These are phyloP conservation scores for Zoanthus solanderi DNA, from an alignment of 92 coral and sea anemone genomes.

Conservation along the genomic window DNA sequence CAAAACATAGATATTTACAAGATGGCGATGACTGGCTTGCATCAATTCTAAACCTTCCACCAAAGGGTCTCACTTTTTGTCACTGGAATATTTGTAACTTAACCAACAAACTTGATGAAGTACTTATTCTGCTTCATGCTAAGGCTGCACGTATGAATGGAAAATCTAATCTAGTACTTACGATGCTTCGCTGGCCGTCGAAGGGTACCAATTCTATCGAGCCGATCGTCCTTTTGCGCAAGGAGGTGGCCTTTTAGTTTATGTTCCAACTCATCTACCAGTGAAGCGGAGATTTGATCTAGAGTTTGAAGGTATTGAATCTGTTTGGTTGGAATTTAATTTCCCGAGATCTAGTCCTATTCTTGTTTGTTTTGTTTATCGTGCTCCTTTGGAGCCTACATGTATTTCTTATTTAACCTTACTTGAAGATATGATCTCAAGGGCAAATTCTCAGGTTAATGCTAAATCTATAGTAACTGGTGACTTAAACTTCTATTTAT, in stretches of 20 bases:
- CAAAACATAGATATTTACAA: no score
- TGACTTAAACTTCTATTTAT: no score
- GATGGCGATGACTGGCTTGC: no score
- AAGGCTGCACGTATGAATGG: constrained; percentile 18
- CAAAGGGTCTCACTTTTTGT: constrained; percentile 29
- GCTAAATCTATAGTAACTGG: no score
- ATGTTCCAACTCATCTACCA: constrained; percentile 49
- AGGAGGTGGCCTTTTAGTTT: constrained; percentile 54
- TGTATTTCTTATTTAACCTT: constrained; percentile 1
- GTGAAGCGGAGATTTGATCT: constrained; percentile 42
- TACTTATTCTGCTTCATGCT: constrained; percentile 21
- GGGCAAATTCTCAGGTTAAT: no score
- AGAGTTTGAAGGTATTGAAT: constrained; percentile 51
- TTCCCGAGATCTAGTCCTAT: constrained; percentile 41
- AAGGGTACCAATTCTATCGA: constrained; percentile 37
- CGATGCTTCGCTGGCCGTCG: constrained; percentile 41
- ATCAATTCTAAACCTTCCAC: no score
- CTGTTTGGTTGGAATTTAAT: constrained; percentile 48
- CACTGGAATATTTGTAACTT: constrained; percentile 42
- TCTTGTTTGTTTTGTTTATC: constrained; percentile 46
- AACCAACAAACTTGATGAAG: constrained; percentile 40
- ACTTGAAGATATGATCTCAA: constrained; percentile 34
- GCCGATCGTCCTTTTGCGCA: constrained; percentile 25
- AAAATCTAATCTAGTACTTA: constrained; percentile 39
- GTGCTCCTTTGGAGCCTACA: constrained; percentile 45